Evolutionary conservation across 2,888 invertebrate species (phyloP).

Genomic region (Hypomecis atomaria): DNA sequence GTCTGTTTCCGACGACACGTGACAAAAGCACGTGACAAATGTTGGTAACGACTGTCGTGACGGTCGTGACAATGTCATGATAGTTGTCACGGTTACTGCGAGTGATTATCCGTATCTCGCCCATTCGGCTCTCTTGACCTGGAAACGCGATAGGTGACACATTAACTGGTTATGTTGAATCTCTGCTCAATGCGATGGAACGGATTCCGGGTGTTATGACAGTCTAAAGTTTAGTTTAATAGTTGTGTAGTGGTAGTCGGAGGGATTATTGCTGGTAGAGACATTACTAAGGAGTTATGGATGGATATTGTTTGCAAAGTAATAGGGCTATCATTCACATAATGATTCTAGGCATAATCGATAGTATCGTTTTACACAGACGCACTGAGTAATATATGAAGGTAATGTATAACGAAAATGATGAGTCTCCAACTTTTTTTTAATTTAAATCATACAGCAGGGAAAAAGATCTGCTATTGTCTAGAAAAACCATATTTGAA

Average conservation of each 20-base stretch:
- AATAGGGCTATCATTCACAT: neutral
- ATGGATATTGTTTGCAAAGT: neutral
- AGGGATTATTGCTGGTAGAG: constrained; percentile 3
- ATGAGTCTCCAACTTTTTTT: too few species aligned
- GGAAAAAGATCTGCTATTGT: too few species aligned
- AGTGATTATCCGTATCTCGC: constrained; percentile 34
- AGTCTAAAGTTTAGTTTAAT: constrained; percentile 6
- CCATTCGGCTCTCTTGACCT: constrained; percentile 41
- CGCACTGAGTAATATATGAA: too few species aligned
- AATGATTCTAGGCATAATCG: neutral
- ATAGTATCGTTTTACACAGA: too few species aligned
- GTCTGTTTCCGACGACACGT: constrained; percentile 22
- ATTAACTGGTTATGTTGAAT: constrained; percentile 31
- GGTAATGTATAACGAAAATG: too few species aligned
- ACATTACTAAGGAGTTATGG: neutral
- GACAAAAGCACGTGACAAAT: constrained; percentile 31
- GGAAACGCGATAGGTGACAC: constrained; percentile 41
- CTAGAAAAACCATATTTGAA: too few species aligned
- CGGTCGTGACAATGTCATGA: constrained; percentile 6
- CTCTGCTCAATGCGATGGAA: constrained; percentile 18
- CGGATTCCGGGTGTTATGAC: constrained; percentile 12
- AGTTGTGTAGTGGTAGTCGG: neutral
- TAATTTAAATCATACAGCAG: too few species aligned
- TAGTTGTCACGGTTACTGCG: constrained; percentile 13
- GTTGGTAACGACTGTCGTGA: constrained; percentile 3